Evolutionary conservation across 2,888 invertebrate genomes (phyloP).

Genomic region (Euzophera pinguis): DNA sequence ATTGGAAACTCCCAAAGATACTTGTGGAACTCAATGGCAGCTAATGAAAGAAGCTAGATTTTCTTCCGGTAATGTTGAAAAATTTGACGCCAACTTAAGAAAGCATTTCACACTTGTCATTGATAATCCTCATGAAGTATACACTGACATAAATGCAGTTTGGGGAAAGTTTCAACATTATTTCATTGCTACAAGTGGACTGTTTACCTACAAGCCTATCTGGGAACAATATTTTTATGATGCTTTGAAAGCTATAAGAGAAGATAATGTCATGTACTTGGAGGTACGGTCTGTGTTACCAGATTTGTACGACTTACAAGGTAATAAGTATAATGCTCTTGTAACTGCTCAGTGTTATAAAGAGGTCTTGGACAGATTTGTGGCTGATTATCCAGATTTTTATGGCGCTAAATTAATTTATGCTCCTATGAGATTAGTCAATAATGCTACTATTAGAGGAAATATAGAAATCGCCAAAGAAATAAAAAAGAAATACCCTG

Average conservation of each 20-base stretch:
- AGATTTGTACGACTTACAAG: slow-evolving; percentile 83
- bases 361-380: slow-evolving; percentile 77
- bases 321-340: slow-evolving; percentile 70
- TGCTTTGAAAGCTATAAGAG: slow-evolving; percentile 80
- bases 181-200: slow-evolving; percentile 70
- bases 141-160: slow-evolving; percentile 77
- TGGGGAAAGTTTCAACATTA: slow-evolving; percentile 81
- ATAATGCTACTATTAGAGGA: slow-evolving; percentile 50
- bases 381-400: slow-evolving; percentile 81
- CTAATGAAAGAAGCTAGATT: slow-evolving; percentile 69
- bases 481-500: slow-evolving; percentile 78
- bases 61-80: slow-evolving; percentile 58
- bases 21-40: slow-evolving; percentile 65
- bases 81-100: slow-evolving; percentile 76
- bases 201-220: slow-evolving; percentile 82
- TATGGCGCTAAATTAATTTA: slow-evolving; percentile 85
- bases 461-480: slow-evolving; percentile 66
- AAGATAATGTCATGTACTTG: slow-evolving; percentile 85
- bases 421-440: slow-evolving; percentile 79
- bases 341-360: slow-evolving; percentile 80
- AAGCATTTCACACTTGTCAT: slow-evolving; percentile 77
- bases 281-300: slow-evolving; percentile 84
- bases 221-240: slow-evolving; percentile 84
- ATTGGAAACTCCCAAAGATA: slow-evolving; percentile 30
- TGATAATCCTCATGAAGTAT: slow-evolving; percentile 62